phyloP scores from a whole-genome alignment of 2,888 invertebrate genomes.

The Pachliopta kotzebuea region DNA sequence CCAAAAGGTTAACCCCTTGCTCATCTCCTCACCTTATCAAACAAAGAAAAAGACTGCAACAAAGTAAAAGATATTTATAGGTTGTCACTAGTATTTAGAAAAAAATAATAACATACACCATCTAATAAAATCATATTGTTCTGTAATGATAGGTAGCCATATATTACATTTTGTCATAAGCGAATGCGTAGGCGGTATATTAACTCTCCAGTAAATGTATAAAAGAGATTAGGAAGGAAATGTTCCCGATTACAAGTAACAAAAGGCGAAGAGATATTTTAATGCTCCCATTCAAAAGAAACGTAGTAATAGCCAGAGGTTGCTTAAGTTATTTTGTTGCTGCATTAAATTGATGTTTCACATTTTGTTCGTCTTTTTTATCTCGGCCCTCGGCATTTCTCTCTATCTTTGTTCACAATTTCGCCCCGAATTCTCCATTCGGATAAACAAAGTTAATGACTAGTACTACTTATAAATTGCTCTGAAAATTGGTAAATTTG shows the following conservation, averaged over 20 bases:
- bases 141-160: no score
- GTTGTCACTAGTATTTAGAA: no score
- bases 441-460: conserved; percentile 12
- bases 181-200: not conserved
- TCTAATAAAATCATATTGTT: no score
- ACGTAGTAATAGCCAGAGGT: conserved; percentile 4
- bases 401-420: conserved; percentile 13
- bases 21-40: no score
- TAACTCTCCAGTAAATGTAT: not conserved
- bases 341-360: conserved; percentile 17
- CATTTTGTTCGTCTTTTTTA: conserved; percentile 12
- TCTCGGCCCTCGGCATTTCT: conserved; percentile 3
- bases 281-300: conserved; percentile 8
- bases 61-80: no score
- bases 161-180: not conserved
- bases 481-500: conserved; percentile 6
- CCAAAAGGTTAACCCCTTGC: no score
- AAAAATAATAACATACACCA: no score
- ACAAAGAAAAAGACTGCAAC: no score
- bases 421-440: conserved; percentile 6
- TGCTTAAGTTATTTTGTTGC: conserved; percentile 12
- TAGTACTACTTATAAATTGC: conserved; percentile 6
- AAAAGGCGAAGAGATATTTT: conserved; percentile 4
- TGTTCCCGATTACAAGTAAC: conserved; percentile 5
- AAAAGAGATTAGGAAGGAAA: not conserved